phyloP scores from a whole-genome alignment of 2,888 invertebrate species.

The Catonia carolina region DNA sequence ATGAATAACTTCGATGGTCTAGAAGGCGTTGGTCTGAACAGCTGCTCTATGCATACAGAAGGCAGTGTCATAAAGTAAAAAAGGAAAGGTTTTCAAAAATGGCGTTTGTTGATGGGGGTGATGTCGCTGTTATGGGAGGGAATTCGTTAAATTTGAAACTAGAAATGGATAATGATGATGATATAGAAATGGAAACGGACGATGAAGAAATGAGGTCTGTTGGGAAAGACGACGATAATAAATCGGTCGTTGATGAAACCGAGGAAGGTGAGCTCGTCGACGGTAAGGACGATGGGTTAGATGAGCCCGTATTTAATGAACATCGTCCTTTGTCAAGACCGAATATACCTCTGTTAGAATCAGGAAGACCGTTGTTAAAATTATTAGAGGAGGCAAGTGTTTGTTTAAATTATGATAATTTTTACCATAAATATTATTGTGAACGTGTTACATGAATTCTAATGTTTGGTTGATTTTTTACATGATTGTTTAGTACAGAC shows the following conservation, averaged over 20 bases:
- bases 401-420: too few relatives aligned
- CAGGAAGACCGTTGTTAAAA: constrained; percentile 2
- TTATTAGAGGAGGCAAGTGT: too few relatives aligned
- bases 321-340: constrained; percentile 1
- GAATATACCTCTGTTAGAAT: neutral
- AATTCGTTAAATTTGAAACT: constrained; percentile 21
- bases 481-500: too few relatives aligned
- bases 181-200: constrained; percentile 22
- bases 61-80: too few relatives aligned
- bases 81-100: neutral
- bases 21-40: too few relatives aligned
- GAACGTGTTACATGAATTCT: too few relatives aligned
- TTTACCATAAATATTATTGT: too few relatives aligned
- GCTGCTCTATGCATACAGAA: too few relatives aligned
- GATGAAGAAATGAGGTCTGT: constrained; percentile 9
- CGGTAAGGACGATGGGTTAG: constrained; percentile 33
- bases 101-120: constrained; percentile 5
- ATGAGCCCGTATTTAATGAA: constrained; percentile 8
- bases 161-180: constrained; percentile 24
- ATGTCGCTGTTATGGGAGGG: neutral
- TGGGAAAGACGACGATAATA: constrained; percentile 20
- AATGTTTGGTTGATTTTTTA: too few relatives aligned
- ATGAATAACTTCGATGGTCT: too few relatives aligned
- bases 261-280: constrained; percentile 46
- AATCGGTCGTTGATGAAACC: constrained; percentile 34